A percentile compares a stretch with the other conserved stretches of the same genome.
Conservation (phyloP, 2,888 invertebrate species). For the Agonopterix arenella region DNA sequence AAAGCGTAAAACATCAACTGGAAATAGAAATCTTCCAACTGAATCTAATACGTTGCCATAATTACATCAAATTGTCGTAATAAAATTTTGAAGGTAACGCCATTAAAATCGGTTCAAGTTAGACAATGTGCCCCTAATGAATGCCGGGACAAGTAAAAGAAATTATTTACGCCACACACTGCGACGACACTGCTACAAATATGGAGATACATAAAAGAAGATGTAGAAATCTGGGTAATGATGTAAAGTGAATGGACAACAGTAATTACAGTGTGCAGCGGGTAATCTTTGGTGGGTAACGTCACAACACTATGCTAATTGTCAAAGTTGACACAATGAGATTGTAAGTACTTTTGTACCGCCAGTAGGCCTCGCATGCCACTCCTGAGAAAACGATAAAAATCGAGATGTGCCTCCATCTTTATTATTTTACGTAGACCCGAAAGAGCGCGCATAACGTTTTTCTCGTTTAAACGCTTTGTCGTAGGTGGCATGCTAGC, state of each 20-base stretch:
- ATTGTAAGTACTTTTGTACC: background rate
- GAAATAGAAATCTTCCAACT: slow-evolving; percentile 21
- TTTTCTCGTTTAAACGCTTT: no score
- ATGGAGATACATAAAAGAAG: slow-evolving; percentile 57
- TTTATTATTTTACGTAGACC: no score
- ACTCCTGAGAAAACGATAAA: no score
- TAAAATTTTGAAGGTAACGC: slow-evolving; percentile 54
- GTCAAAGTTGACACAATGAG: slow-evolving; percentile 36
- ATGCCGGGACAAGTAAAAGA: slow-evolving; percentile 48
- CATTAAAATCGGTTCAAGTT: slow-evolving; percentile 53
- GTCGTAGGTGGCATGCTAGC: no score
- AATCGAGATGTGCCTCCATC: no score
- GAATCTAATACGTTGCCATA: slow-evolving; percentile 35
- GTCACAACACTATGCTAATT: slow-evolving; percentile 48
- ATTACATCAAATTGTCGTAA: slow-evolving; percentile 51
- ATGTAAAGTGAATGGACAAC: slow-evolving; percentile 70
- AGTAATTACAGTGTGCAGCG: slow-evolving; percentile 58
- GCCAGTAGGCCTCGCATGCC: no score
- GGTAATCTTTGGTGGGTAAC: slow-evolving; percentile 62
- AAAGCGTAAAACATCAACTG: no score
- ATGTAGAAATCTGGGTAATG: slow-evolving; percentile 66
- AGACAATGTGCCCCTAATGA: slow-evolving; percentile 67
- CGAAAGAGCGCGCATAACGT: no score
- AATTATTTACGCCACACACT: slow-evolving; percentile 72
- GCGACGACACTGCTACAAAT: slow-evolving; percentile 48